phyloP scores from a whole-genome alignment of 2,113 vertebrate species.

The Hipposideros armiger region DNA sequence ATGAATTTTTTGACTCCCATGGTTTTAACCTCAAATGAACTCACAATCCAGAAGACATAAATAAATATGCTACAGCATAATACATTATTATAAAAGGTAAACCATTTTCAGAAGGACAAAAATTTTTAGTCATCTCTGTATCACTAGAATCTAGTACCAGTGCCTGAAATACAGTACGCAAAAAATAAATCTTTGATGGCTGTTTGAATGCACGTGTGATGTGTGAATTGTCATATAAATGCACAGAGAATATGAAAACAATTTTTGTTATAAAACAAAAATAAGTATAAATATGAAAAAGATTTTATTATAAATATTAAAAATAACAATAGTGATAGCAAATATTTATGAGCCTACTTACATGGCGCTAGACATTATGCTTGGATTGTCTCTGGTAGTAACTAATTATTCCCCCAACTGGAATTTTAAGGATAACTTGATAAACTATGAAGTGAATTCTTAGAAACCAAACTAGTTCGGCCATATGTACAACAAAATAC shows the following conservation, averaged over 20 bases:
- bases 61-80: not conserved
- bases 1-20: not conserved
- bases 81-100: not conserved
- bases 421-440: not conserved
- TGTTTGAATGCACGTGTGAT: not conserved
- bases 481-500: not conserved
- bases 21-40: not conserved
- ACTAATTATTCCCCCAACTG: not conserved
- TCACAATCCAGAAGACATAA: conserved; percentile 16
- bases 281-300: not conserved
- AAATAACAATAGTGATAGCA: not conserved
- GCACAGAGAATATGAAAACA: not conserved
- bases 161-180: not conserved
- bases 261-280: not conserved
- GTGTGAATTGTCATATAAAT: not conserved
- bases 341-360: not conserved
- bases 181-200: not conserved
- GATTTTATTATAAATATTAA: not conserved
- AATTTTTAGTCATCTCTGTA: not conserved
- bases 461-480: not conserved
- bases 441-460: not conserved
- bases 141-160: not conserved
- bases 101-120: not conserved
- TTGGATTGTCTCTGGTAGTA: not conserved
- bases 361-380: not conserved